Conservation (phyloP, 1,140 invertebrate genomes). For the Papilio xuthus region DNA sequence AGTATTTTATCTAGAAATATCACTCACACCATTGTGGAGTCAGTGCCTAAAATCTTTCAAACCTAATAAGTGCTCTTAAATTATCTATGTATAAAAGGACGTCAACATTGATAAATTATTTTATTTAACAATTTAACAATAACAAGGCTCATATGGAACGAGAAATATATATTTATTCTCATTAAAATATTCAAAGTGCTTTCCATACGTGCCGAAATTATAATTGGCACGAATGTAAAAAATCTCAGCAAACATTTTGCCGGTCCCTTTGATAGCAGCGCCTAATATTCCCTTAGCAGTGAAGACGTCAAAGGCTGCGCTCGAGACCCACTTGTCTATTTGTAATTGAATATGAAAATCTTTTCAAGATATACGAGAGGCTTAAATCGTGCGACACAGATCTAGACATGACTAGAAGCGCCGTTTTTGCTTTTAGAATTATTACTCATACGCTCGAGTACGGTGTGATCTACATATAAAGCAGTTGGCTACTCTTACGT, state of each 20-base stretch:
- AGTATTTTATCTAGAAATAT: no score
- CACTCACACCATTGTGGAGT: no score
- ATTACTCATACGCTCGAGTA: not conserved
- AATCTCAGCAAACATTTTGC: slow-evolving; percentile 47
- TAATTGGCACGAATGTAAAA: slow-evolving; percentile 24
- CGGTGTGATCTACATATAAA: not conserved
- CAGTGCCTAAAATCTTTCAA: not conserved
- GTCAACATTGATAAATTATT: not conserved
- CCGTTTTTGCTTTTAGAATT: slow-evolving; percentile 1
- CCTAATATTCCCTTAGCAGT: slow-evolving; percentile 68
- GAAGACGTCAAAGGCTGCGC: slow-evolving; percentile 72
- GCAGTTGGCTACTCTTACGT: no score
- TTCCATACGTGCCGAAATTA: slow-evolving; percentile 25
- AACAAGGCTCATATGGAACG: not conserved
- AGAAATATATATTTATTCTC: slow-evolving; percentile 9
- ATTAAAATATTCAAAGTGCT: slow-evolving; percentile 18
- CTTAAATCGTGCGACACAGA: slow-evolving; percentile 42
- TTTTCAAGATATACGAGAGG: slow-evolving; percentile 59
- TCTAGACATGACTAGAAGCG: slow-evolving; percentile 46
- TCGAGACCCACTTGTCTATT: slow-evolving; percentile 78
- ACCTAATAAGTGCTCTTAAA: not conserved
- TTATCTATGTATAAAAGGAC: not conserved
- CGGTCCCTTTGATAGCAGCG: slow-evolving; percentile 51
- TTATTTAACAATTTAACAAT: not conserved
- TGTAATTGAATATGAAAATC: slow-evolving; percentile 81